Evolutionary conservation across 2,113 vertebrate species (phyloP).

Genomic region (Mus spicilegus): DNA sequence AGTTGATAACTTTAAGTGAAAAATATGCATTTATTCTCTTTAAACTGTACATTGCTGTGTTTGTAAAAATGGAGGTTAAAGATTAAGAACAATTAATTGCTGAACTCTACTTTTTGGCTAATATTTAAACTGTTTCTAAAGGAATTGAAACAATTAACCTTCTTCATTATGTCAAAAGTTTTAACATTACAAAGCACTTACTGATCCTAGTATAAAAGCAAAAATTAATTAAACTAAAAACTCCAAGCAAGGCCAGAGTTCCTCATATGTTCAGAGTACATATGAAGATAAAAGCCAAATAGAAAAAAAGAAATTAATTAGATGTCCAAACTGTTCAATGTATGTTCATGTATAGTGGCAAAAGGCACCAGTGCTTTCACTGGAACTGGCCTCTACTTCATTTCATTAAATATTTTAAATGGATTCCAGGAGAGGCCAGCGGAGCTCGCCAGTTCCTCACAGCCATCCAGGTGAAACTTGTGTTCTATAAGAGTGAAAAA

Average conservation of each 20-base stretch:
- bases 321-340: neutral
- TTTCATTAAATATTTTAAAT: conserved; percentile 43
- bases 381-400: neutral
- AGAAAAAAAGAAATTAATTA: conserved; percentile 42
- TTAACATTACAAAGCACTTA: conserved; percentile 41
- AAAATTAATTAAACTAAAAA: conserved; percentile 58
- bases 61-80: conserved; percentile 16
- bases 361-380: neutral
- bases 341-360: neutral
- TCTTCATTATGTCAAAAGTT: conserved; percentile 32
- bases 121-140: conserved; percentile 50
- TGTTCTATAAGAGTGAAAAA: neutral
- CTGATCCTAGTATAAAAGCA: neutral
- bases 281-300: conserved; percentile 11
- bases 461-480: neutral
- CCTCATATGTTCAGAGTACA: neutral
- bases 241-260: neutral
- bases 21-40: conserved; percentile 32
- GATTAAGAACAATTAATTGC: neutral
- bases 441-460: neutral
- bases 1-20: neutral
- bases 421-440: neutral
- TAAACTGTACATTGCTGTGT: neutral
- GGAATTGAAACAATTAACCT: conserved; percentile 8
- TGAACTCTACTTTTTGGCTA: neutral